Percentiles rank a stretch among this genome's conserved stretches.
Conservation (phyloP, 2,888 invertebrate genomes). For the Tridacna gigas region DNA sequence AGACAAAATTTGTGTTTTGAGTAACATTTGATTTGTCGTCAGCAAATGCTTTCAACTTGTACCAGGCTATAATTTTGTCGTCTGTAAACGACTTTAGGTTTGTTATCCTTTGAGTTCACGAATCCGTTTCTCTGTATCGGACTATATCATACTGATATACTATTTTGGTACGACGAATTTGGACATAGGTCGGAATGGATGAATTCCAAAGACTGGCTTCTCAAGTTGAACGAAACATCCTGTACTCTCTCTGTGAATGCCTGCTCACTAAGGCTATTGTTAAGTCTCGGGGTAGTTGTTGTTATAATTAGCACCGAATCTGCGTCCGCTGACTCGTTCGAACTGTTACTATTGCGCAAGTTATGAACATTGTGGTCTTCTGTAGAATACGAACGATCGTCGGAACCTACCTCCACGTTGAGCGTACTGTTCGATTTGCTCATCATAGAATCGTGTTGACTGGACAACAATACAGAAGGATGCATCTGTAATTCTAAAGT, state of each 20-base stretch:
- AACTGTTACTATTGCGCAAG: slow-evolving; percentile 36
- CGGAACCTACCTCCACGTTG: background rate
- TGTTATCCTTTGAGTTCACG: too few species aligned
- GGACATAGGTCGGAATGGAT: slow-evolving; percentile 4
- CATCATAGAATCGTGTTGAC: background rate
- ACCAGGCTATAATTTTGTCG: too few species aligned
- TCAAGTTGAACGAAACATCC: background rate
- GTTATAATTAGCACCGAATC: slow-evolving; percentile 18
- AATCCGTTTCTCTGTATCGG: too few species aligned
- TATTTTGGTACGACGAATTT: background rate
- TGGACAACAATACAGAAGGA: slow-evolving; percentile 5
- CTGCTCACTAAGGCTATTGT: slow-evolving; percentile 26
- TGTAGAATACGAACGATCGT: background rate
- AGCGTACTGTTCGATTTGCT: slow-evolving; percentile 1
- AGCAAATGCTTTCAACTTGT: too few species aligned
- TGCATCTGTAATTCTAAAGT: slow-evolving; percentile 40
- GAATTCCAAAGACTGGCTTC: slow-evolving; percentile 6
- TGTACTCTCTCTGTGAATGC: background rate
- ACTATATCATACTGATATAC: slow-evolving; percentile 2
- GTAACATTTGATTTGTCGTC: too few species aligned
- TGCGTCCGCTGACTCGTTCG: slow-evolving; percentile 31
- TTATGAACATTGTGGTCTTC: background rate
- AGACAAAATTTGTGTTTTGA: too few species aligned
- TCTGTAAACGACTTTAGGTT: too few species aligned
- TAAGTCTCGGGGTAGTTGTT: slow-evolving; percentile 2